Percentiles rank a stretch among this genome's conserved stretches.
These are phyloP conservation scores for Leucophenga varia DNA, from an alignment of 1,140 invertebrate genomes.

Conservation along the genomic window DNA sequence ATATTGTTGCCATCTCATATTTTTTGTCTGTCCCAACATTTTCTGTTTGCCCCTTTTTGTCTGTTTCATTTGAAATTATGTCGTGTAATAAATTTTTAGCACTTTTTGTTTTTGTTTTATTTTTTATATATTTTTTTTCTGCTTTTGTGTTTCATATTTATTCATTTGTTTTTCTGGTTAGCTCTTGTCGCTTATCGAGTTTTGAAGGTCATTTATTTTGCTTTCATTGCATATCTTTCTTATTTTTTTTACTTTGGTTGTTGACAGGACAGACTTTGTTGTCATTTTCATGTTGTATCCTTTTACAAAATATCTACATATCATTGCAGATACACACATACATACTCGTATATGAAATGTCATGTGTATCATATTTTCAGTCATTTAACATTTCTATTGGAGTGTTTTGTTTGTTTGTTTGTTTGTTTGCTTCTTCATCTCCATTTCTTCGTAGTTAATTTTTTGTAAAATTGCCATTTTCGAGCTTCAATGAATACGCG, in stretches of 20 bases:
- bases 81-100: conserved; percentile 43
- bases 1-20: conserved; percentile 1
- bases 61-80: conserved; percentile 41
- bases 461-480: conserved; percentile 52
- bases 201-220: conserved; percentile 47
- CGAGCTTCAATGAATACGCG: conserved; percentile 47
- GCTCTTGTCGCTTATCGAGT: conserved; percentile 40
- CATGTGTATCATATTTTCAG: conserved; percentile 28
- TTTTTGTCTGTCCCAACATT: conserved; percentile 13
- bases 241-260: conserved; percentile 10
- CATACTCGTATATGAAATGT: too few relatives aligned
- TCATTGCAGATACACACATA: neutral
- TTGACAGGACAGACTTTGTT: too few relatives aligned
- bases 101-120: conserved; percentile 48
- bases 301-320: too few relatives aligned
- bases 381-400: neutral
- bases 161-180: too few relatives aligned
- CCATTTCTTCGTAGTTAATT: conserved; percentile 48
- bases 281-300: too few relatives aligned
- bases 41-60: too few relatives aligned
- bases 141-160: too few relatives aligned
- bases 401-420: neutral
- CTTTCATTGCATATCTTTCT: conserved; percentile 31
- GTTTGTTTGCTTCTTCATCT: neutral
- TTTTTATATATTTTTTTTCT: conserved; percentile 19